Evolutionary conservation across 2,113 vertebrate genomes (phyloP).

Genomic region (Trachemys scripta): DNA sequence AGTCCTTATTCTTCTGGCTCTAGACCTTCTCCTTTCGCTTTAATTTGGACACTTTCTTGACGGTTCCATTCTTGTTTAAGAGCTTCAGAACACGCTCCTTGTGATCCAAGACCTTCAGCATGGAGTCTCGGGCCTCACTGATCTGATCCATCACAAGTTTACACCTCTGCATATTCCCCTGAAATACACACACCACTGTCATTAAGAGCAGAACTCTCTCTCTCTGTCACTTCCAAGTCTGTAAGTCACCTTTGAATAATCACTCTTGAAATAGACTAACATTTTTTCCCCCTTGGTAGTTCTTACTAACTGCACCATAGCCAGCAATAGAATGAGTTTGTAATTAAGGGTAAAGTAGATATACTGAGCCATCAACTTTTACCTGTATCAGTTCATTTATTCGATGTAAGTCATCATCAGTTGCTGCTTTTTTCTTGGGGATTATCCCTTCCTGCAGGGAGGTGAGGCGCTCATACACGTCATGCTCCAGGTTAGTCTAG

Average conservation of each 20-base stretch:
- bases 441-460: conserved; percentile 96
- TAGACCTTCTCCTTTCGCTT: conserved; percentile 96
- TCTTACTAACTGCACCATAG: not conserved
- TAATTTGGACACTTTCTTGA: conserved; percentile 96
- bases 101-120: conserved; percentile 99
- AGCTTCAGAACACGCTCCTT: conserved; percentile 98
- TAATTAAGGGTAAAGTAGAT: not conserved
- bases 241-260: not conserved
- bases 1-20: conserved; percentile 60
- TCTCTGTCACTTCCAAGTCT: not conserved
- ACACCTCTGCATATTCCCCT: conserved; percentile 99
- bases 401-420: conserved; percentile 94
- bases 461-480: conserved; percentile 95
- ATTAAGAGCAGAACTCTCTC: not conserved
- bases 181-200: conserved; percentile 54
- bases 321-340: not conserved
- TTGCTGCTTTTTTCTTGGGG: conserved; percentile 96
- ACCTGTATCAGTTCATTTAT: conserved; percentile 99
- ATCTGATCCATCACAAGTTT: conserved; percentile 99
- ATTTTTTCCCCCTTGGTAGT: not conserved
- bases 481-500: conserved; percentile 94
- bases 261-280: not conserved
- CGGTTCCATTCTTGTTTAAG: conserved; percentile 95
- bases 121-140: conserved; percentile 96
- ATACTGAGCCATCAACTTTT: not conserved